Evolutionary conservation across 2,797 vertebrate genomes (phyloP).

Genomic region (Lutjanus argentimaculatus): DNA sequence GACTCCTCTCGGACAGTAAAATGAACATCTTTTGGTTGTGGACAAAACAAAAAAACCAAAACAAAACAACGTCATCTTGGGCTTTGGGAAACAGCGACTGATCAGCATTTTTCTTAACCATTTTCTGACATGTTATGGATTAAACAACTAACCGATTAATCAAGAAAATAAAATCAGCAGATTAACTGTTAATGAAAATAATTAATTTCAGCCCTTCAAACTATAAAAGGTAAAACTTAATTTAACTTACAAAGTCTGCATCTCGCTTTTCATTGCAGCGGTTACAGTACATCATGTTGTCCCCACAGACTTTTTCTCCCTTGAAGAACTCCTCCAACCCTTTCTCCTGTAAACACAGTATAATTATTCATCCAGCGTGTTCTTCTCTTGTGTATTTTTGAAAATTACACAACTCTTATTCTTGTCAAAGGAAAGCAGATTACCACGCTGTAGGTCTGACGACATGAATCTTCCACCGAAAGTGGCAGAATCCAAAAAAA

Average conservation of each 20-base stretch:
- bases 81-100: too few species aligned
- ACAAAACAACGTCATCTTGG: too few species aligned
- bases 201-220: neutral
- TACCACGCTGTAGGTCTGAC: conserved; percentile 71
- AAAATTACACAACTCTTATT: neutral
- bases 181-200: too few species aligned
- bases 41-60: too few species aligned
- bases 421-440: accelerated
- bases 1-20: too few species aligned
- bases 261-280: conserved; percentile 70
- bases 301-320: conserved; percentile 51
- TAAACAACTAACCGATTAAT: too few species aligned
- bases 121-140: too few species aligned
- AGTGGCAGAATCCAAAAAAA: conserved; percentile 79
- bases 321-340: conserved; percentile 72
- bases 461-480: conserved; percentile 23
- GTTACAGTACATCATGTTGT: conserved; percentile 81
- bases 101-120: too few species aligned
- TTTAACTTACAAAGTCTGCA: conserved; percentile 74
- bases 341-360: conserved; percentile 44
- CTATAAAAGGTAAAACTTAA: neutral
- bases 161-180: too few species aligned
- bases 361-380: neutral
- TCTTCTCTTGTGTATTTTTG: neutral
- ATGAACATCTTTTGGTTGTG: too few species aligned